A percentile compares a stretch with the other conserved stretches of the same genome.
Conservation (phyloP, 1,140 invertebrate genomes). For the Mactra quadrangularis region DNA sequence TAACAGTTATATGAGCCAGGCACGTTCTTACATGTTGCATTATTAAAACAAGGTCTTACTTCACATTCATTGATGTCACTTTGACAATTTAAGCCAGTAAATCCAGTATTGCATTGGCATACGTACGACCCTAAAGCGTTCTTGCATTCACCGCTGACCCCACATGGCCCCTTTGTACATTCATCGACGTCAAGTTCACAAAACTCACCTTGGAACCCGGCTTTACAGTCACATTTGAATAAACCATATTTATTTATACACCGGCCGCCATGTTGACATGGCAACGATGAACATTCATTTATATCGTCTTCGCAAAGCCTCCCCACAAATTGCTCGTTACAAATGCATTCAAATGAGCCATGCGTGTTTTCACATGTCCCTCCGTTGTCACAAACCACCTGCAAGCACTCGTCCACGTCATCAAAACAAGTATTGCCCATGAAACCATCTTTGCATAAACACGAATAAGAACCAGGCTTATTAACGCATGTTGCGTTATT, state of each 20-base stretch:
- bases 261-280: not conserved
- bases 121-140: not conserved
- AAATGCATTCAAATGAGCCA: slow-evolving; percentile 6
- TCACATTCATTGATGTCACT: slow-evolving; percentile 33
- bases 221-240: not conserved
- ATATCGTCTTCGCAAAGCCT: not conserved
- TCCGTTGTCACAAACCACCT: slow-evolving; percentile 7
- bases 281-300: not conserved
- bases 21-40: slow-evolving; percentile 37
- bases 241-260: not conserved
- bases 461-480: slow-evolving; percentile 42
- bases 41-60: slow-evolving; percentile 19
- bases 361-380: slow-evolving; percentile 21
- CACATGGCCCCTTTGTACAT: not conserved
- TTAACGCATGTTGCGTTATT: slow-evolving; percentile 35
- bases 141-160: not conserved
- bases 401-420: slow-evolving; percentile 23
- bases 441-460: slow-evolving; percentile 53
- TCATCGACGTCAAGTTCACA: slow-evolving; percentile 88
- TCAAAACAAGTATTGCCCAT: slow-evolving; percentile 44
- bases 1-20: slow-evolving; percentile 84
- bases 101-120: not conserved
- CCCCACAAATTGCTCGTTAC: not conserved
- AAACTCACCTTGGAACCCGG: slow-evolving; percentile 64
- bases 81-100: slow-evolving; percentile 17